Base-by-base conservation (phyloP, 2,113 vertebrate genomes). In the Apistogramma diplotaenia region DNA sequence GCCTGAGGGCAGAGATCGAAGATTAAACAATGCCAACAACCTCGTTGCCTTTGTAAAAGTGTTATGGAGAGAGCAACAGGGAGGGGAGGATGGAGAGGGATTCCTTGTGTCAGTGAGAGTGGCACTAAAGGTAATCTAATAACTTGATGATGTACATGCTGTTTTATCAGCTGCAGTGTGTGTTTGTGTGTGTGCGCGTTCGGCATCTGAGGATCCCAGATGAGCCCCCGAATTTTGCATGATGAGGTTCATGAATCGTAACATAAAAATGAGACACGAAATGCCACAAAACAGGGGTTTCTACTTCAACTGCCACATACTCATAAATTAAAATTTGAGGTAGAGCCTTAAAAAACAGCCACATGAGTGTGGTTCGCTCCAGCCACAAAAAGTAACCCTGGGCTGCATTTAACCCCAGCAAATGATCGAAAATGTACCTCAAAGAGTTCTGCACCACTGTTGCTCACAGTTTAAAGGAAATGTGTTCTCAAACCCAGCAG, bases 1-100 rank as follows among this genome's bases (percentile, higher is more conserved):
- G 84, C 78, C 82, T 56, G 85, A 86, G 89, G 72, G 84, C 78
- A 90, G 84, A 85, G 87, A 87, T 84, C 4, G 85, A 92, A 90
- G 91, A 93, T 92, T 91, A 93, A 90, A 94, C 89, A 89, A 90
- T 81, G 85, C 79, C 91, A 89, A 60, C 82, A 57, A 77, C 58
- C 65, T 55, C 6, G 81, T 74, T 54, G 62, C 54, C 62, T 54
- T 77, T 71, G 74, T 84, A 85, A 90, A 93, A 90, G 76, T 78
- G 85, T 78, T 87, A 86, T 80, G 67, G 74, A 73, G 76, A 77
- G 74, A 65, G 83, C 40, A 40, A 51, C 65, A 70, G 29, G 65
- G 43, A 51, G 43, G 43, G 10, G 19, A 53, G 61, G 27, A 40
- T 73, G 27, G 27, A 19, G 21, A 62, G 82, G 73, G 86, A 83